Conservation (phyloP, 2,888 invertebrate species). For the Drosophila demipolita region DNA sequence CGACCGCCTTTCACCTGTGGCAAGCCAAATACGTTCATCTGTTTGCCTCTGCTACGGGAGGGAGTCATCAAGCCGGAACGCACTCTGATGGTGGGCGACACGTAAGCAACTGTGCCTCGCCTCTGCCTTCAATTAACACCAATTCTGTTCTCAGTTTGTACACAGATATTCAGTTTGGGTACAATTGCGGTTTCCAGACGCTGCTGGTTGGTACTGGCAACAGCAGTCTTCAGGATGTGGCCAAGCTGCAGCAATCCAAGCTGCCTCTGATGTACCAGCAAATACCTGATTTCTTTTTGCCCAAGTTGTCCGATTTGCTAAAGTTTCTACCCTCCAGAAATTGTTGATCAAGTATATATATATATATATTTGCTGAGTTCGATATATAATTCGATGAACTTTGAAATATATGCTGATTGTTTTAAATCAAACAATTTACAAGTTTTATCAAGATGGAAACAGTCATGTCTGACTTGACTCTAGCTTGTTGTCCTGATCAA, state of each 20-base stretch:
- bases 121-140: background rate
- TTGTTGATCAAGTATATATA: slow-evolving; percentile 15
- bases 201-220: slow-evolving; percentile 63
- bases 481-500: slow-evolving; percentile 5
- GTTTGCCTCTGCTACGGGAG: slow-evolving; percentile 40
- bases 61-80: slow-evolving; percentile 55
- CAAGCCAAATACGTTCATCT: slow-evolving; percentile 59
- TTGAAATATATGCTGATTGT: background rate
- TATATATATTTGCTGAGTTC: background rate
- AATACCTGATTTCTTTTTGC: slow-evolving; percentile 57
- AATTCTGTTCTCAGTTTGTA: slow-evolving; percentile 27
- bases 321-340: slow-evolving; percentile 53
- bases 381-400: background rate
- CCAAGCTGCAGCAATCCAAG: slow-evolving; percentile 33
- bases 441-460: background rate
- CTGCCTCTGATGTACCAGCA: slow-evolving; percentile 48
- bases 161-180: slow-evolving; percentile 64
- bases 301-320: slow-evolving; percentile 46
- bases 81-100: slow-evolving; percentile 66
- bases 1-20: slow-evolving; percentile 57
- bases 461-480: background rate
- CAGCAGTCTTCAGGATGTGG: slow-evolving; percentile 47
- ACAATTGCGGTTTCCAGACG: slow-evolving; percentile 69
- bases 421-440: background rate
- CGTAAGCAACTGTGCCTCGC: slow-evolving; percentile 36